These are phyloP conservation scores for Crotalus tigris DNA, from an alignment of 2,113 vertebrate genomes.

Conservation along the genomic window DNA sequence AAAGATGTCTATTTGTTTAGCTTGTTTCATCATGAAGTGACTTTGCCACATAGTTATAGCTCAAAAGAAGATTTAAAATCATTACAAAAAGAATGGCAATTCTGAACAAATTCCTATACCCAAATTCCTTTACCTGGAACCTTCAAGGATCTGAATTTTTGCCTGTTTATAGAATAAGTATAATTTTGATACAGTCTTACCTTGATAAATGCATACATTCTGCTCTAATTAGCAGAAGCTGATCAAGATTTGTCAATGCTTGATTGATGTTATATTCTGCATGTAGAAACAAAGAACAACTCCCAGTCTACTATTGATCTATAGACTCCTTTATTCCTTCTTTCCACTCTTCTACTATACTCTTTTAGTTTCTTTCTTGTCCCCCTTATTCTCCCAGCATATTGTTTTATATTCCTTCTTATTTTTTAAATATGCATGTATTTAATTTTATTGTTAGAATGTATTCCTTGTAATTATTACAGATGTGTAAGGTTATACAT, in stretches of 20 bases:
- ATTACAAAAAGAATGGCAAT: neutral
- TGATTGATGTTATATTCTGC: neutral
- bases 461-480: neutral
- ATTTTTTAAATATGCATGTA: neutral
- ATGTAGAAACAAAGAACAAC: neutral
- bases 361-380: neutral
- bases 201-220: neutral
- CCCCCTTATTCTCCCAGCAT: neutral
- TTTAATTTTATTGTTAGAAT: neutral
- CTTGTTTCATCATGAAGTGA: conserved; percentile 1
- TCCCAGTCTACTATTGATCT: neutral
- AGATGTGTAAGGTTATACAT: neutral
- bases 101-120: neutral
- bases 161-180: neutral
- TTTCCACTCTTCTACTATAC: neutral
- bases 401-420: neutral
- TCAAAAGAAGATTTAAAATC: neutral
- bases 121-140: neutral
- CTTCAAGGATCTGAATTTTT: too few species aligned
- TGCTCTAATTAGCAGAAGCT: neutral
- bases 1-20: neutral
- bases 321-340: neutral
- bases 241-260: neutral
- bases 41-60: neutral
- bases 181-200: neutral